Base-by-base conservation (phyloP, 1,140 invertebrate species). In the Bombus vancouverensis region DNA sequence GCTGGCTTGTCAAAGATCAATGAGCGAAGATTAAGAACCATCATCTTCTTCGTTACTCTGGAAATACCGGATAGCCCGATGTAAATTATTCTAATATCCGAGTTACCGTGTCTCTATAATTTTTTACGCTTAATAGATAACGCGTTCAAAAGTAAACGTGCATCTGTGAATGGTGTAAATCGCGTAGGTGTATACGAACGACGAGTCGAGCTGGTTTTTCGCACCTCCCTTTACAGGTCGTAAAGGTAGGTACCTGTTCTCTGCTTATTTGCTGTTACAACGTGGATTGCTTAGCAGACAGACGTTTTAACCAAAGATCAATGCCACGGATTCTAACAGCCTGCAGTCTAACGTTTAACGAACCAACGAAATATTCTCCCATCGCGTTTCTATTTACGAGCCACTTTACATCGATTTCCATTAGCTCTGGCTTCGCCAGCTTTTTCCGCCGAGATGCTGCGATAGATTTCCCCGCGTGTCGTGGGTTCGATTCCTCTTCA, bases 341-440 rank as follows among this genome's bases (percentile, higher is more conserved):
- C 47, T 12, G 25, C 28, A 4, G 57, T 12, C 47, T 9, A 57
- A 39, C 34, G 59, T 34, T 66, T 44, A 10, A 78, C 37, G n/a
- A 44, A n/a, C 18, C 18, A 2, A 42, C 59, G 39, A 65, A 66
- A 78, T 66, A 32, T 66, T 66, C 25, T n/a, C 10, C 5, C 25
- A 42, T 32, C 34, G 22, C 39, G 39, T 44, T 18, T 25, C 39
- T 37, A 47, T 79, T 66, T 68, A 47, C 39, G 65, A 68, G 32
- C 18, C 39, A 44, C 39, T 78, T 78, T 66, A 34, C 76, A 44
- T 34, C 76, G 76, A 78, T 66, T 34, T 39, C 32, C 62, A 68
- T 79, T 79, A 68, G 18, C 12, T 37, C 15, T 13, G 42, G 22
- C 77, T 34, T 22, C 4, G 9, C 5, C 1, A 10, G 42, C 6